Evolutionary conservation across 2,888 invertebrate species (phyloP).

Genomic region (Neoascia interrupta): DNA sequence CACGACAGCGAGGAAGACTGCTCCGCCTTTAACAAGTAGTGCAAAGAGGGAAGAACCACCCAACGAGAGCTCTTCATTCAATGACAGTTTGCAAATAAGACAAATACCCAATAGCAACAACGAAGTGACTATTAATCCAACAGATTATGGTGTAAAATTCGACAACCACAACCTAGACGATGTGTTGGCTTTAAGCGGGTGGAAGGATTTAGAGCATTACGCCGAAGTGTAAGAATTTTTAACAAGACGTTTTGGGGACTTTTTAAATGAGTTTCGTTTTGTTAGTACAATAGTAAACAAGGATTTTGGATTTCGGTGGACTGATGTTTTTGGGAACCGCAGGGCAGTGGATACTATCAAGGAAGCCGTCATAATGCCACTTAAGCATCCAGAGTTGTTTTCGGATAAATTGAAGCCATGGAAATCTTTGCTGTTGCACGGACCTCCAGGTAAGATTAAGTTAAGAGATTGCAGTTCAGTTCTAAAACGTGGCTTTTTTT

Average conservation of each 20-base stretch:
- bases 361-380: slow-evolving; percentile 92
- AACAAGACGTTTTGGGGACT: background rate
- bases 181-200: slow-evolving; percentile 28
- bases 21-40: slow-evolving; percentile 9
- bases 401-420: slow-evolving; percentile 87
- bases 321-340: slow-evolving; percentile 88
- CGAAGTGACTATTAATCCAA: slow-evolving; percentile 44
- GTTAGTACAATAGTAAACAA: slow-evolving; percentile 49
- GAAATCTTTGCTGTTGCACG: slow-evolving; percentile 87
- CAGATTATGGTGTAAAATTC: slow-evolving; percentile 44
- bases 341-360: slow-evolving; percentile 88
- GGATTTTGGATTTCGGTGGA: slow-evolving; percentile 87
- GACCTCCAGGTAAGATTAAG: slow-evolving; percentile 80
- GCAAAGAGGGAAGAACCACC: slow-evolving; percentile 34
- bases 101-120: slow-evolving; percentile 46
- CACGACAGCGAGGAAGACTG: slow-evolving; percentile 13
- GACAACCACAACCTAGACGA: slow-evolving; percentile 16
- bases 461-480: no score
- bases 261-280: background rate
- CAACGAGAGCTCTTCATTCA: background rate
- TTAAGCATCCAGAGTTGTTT: slow-evolving; percentile 87
- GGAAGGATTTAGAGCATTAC: slow-evolving; percentile 50
- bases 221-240: slow-evolving; percentile 25
- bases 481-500: no score
- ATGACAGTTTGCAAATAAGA: slow-evolving; percentile 54